These are phyloP conservation scores for Peucedramus taeniatus DNA, from an alignment of 2,113 vertebrate species.

Conservation along the genomic window DNA sequence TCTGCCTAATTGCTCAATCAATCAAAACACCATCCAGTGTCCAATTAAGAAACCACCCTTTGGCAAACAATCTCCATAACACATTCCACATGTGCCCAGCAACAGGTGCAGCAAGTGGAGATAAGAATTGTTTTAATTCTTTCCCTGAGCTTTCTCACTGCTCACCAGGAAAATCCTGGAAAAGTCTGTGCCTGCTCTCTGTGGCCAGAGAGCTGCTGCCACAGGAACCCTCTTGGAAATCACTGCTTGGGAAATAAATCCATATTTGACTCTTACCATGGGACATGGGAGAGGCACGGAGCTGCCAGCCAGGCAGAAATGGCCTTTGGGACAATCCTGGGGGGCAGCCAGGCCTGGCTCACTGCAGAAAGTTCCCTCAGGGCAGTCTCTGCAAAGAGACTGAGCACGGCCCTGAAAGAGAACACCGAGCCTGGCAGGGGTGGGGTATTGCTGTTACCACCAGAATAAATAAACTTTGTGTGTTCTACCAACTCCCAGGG, in stretches of 20 bases:
- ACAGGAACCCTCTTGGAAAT: neutral
- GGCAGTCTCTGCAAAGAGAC: conserved; percentile 75
- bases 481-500: accelerated
- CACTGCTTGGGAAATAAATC: accelerated
- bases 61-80: too few relatives aligned
- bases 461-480: neutral
- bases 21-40: too few relatives aligned
- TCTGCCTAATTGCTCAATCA: too few relatives aligned
- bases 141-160: too few relatives aligned
- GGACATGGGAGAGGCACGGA: conserved; percentile 73
- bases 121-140: too few relatives aligned
- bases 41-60: too few relatives aligned
- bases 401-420: conserved; percentile 71
- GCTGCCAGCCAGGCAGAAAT: conserved; percentile 80
- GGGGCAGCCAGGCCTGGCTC: conserved; percentile 73
- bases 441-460: accelerated
- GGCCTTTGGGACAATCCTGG: conserved; percentile 76
- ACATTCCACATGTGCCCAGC: too few relatives aligned
- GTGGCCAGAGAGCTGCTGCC: too few relatives aligned
- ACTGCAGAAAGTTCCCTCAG: conserved; percentile 80
- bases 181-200: too few relatives aligned
- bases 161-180: too few relatives aligned
- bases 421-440: neutral
- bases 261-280: conserved; percentile 53
- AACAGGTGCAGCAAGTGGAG: too few relatives aligned